Percentiles rank a stretch among this genome's conserved stretches.
These are phyloP conservation scores for Cygnus atratus DNA, from an alignment of 2,113 vertebrate species.

Conservation along the genomic window DNA sequence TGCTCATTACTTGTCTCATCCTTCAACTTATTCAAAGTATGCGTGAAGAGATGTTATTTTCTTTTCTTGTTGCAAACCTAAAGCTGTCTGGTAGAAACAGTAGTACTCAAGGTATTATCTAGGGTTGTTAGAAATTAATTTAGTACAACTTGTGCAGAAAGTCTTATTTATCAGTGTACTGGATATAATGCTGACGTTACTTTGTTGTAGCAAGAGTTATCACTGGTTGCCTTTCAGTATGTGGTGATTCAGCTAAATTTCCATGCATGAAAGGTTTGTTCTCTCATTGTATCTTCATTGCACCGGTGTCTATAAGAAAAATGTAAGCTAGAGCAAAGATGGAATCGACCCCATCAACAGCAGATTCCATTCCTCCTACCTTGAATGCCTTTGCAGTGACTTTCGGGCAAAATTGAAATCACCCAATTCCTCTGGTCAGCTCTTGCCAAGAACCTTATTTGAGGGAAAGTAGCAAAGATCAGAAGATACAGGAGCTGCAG, in stretches of 20 bases:
- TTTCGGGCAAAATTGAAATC: constrained; percentile 61
- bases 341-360: constrained; percentile 67
- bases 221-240: background rate
- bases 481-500: background rate
- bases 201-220: background rate
- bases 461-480: background rate
- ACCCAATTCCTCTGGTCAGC: constrained; percentile 58
- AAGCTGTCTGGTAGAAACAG: background rate
- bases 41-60: background rate
- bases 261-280: background rate
- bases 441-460: background rate
- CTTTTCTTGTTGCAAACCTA: background rate
- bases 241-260: background rate
- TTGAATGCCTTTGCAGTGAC: constrained; percentile 52
- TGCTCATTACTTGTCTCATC: background rate
- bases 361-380: constrained; percentile 69
- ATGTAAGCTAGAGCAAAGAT: constrained; percentile 64
- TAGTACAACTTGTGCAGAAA: background rate
- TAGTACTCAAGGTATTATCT: background rate
- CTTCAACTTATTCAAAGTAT: background rate
- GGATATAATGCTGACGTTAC: background rate
- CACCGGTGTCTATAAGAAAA: constrained; percentile 72
- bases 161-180: background rate
- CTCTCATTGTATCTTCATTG: constrained; percentile 64
- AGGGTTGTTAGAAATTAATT: background rate